Evolutionary conservation across 2,113 vertebrate genomes (phyloP), one percentile per base, ranked within the genome.

Genomic region (Verasper variegatus): DNA sequence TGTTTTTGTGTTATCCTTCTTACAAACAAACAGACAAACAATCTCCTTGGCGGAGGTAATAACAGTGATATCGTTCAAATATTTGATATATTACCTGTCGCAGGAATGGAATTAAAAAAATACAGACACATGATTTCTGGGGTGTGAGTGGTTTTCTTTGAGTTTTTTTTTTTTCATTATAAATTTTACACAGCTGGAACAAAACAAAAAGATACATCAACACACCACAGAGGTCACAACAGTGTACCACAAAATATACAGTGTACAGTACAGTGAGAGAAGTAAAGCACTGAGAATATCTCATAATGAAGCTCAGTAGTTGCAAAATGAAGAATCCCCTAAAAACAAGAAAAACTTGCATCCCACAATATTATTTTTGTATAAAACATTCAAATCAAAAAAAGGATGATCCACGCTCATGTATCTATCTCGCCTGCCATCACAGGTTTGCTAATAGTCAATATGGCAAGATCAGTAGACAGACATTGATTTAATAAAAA

Each of bases 231-330:
- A 92, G 71, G 74, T 92, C 92, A 94, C 91, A 93, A 91, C 86
- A 93, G 88, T 31, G 78, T 92, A 92, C 80, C 91, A 95, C 94
- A 94, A 95, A 93, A 94, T 94, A 92, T 94, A 94, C 94, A 95
- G 90, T 82, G 91, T 89, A 92, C 88, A 88, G 81, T 81, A 74
- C 78, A 84, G 76, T 86, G 75, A 86, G 81, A 83, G 71, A 80
- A 80, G 60, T 90, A 91, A 89, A 92, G 83, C 87, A 88, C 79
- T 89, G 83, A 88, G 62, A 89, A 89, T 71, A 64, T 81, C 64
- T 73, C 64, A 69, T 83, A 82, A 82, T 68, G 68, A 89, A 83
- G 69, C 47, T 95, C 94, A 95, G 94, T 95, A 95, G 93, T 94
- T 92, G 84, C 81, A 89, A 87, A 85, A 80, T 56, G 86, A 63